These are phyloP conservation scores for Alaudala cheleensis DNA, from an alignment of 2,113 vertebrate genomes.

Conservation along the genomic window DNA sequence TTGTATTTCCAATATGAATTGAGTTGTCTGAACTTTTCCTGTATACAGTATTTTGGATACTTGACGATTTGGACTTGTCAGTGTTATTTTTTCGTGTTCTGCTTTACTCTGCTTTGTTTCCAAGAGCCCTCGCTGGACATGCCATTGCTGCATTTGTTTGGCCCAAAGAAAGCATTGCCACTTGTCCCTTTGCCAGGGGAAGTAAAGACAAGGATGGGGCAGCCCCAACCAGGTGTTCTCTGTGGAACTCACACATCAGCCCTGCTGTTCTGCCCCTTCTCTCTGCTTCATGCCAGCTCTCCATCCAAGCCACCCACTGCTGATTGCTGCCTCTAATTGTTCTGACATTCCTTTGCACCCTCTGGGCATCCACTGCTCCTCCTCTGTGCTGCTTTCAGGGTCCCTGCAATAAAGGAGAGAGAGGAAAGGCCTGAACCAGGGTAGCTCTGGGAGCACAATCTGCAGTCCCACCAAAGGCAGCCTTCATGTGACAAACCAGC, in stretches of 20 bases:
- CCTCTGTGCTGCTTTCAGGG: conserved; percentile 18
- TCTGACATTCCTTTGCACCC: conserved; percentile 18
- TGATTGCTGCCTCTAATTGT: background rate
- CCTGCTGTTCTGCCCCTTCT: background rate
- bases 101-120: conserved; percentile 18
- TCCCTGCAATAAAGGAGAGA: background rate
- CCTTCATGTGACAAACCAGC: background rate
- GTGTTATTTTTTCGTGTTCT: conserved; percentile 31
- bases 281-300: background rate
- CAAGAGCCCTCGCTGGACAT: conserved; percentile 41
- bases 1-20: conserved; percentile 38
- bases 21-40: conserved; percentile 69
- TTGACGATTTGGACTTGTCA: conserved; percentile 40
- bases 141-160: conserved; percentile 51
- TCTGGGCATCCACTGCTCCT: background rate
- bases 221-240: background rate
- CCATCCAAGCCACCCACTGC: background rate
- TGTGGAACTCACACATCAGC: background rate
- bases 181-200: background rate
- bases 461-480: background rate
- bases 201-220: background rate
- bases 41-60: conserved; percentile 58
- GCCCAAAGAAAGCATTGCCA: background rate
- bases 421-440: background rate
- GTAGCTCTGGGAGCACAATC: conserved; percentile 3